Base-by-base conservation (phyloP, 2,888 invertebrate species). In the Acleris cristana region DNA sequence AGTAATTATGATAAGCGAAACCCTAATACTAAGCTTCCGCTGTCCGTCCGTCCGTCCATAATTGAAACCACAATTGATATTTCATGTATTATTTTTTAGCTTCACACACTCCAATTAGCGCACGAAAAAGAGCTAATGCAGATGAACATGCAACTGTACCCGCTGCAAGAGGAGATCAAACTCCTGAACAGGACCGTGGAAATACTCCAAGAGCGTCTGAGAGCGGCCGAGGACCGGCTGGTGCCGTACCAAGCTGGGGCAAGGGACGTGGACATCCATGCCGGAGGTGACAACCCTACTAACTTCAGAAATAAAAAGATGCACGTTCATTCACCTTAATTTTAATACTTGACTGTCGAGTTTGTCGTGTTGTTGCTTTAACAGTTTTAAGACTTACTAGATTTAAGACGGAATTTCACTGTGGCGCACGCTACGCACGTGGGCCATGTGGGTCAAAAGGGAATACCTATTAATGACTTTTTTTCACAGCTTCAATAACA, bases 81-180 rank as follows among this genome's bases (percentile, higher is more conserved):
- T 1, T 21, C 21, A 21, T 21, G 14, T n/a, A 30, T 34, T 58
- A 3, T 12, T 12, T 51, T 93, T 58, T 91, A 97, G 95, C 89
- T 97, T 49, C 96, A 96, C 85, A 96, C 96, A 10, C 93, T 96
- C 6, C 96, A 96, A 88, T 89, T 95, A 74, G 95, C 96, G 3
- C 96, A 96, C 78, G 96, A 96, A 80, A 94, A 95, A 70, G 96
- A 96, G 81, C 83, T 96, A 57, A 92, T 94, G 82, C 94, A 95
- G 69, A 95, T 95, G 89, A 94, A 95, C 75, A 87, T 94, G 81
- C 94, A 94, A 74, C 81, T 94, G 3, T 93, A 92, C 62, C 94
- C 94, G 0, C 80, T 94, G 40, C 90, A 94, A 74, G 94, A 95
- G 71, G 94, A 95, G 75, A 88, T 95, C 48, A 94, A 94, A 77